Conservation (phyloP, 2,797 vertebrate species). For the Semotilus atromaculatus region DNA sequence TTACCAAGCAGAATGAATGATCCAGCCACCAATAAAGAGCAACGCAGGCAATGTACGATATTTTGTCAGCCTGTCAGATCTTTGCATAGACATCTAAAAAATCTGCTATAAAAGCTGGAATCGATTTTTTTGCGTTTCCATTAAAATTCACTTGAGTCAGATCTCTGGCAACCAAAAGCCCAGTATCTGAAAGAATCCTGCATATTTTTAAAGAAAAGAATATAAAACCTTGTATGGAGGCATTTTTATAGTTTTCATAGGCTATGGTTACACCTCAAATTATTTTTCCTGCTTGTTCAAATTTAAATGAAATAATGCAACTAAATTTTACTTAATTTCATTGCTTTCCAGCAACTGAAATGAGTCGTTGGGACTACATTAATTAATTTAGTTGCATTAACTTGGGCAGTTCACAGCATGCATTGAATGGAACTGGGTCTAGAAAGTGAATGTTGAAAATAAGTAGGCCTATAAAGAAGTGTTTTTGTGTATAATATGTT, state of each 20-base stretch:
- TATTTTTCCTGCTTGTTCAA: background rate
- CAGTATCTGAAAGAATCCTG: background rate
- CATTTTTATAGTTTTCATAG: background rate
- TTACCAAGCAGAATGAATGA: slow-evolving; percentile 6
- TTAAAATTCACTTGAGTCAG: slow-evolving; percentile 38
- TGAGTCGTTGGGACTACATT: background rate
- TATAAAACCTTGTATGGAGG: background rate
- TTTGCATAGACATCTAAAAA: slow-evolving; percentile 39
- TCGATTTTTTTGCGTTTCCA: slow-evolving; percentile 17
- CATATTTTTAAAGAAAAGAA: background rate
- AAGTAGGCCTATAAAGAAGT: background rate
- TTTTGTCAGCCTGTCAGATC: slow-evolving; percentile 7
- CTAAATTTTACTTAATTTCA: background rate
- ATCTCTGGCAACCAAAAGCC: background rate
- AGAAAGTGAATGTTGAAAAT: background rate
- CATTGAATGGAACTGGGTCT: background rate
- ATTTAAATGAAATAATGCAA: background rate
- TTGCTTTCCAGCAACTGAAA: background rate
- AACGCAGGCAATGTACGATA: slow-evolving; percentile 10
- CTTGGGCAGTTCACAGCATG: background rate
- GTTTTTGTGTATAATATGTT: background rate
- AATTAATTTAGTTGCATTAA: background rate
- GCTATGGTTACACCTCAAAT: background rate
- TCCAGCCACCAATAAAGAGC: slow-evolving; percentile 26
- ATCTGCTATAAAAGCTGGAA: slow-evolving; percentile 28